A percentile compares a stretch with the other conserved stretches of the same genome.
phyloP scores from a whole-genome alignment of 2,113 vertebrate species.

The Misgurnus anguillicaudatus region DNA sequence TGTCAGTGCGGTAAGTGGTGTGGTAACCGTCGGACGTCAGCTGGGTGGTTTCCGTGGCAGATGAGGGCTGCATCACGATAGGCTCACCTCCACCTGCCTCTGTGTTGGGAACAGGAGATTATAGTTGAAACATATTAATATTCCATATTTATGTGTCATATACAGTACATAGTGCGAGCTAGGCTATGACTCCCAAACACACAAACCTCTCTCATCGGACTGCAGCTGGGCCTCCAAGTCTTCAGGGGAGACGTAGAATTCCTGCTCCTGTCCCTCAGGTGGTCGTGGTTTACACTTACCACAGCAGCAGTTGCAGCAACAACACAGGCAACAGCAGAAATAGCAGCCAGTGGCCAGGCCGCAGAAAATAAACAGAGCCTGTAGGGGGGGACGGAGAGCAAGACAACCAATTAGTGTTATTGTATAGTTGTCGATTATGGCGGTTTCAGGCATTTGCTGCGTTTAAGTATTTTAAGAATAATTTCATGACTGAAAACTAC shows the following conservation, averaged over 20 bases:
- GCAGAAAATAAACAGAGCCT: conserved; percentile 94
- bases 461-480: no score
- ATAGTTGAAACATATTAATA: not conserved
- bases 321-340: conserved; percentile 98
- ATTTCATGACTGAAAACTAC: no score
- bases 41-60: conserved; percentile 95
- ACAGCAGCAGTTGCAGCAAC: conserved; percentile 99
- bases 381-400: conserved; percentile 33
- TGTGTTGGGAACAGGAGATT: conserved; percentile 67
- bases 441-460: not conserved
- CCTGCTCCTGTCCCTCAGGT: conserved; percentile 85
- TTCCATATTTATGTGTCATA: not conserved
- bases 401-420: not conserved
- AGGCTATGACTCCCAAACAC: conserved; percentile 11
- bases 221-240: conserved; percentile 98
- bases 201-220: conserved; percentile 94
- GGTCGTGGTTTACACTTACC: conserved; percentile 96
- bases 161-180: not conserved
- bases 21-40: conserved; percentile 91
- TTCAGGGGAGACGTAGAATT: conserved; percentile 95
- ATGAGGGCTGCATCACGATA: conserved; percentile 89
- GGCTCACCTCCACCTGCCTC: conserved; percentile 83
- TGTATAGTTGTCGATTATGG: not conserved
- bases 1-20: conserved; percentile 92
- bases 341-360: conserved; percentile 96